These are phyloP conservation scores for Fringilla coelebs DNA, from an alignment of 2,797 vertebrate genomes.

Conservation along the genomic window DNA sequence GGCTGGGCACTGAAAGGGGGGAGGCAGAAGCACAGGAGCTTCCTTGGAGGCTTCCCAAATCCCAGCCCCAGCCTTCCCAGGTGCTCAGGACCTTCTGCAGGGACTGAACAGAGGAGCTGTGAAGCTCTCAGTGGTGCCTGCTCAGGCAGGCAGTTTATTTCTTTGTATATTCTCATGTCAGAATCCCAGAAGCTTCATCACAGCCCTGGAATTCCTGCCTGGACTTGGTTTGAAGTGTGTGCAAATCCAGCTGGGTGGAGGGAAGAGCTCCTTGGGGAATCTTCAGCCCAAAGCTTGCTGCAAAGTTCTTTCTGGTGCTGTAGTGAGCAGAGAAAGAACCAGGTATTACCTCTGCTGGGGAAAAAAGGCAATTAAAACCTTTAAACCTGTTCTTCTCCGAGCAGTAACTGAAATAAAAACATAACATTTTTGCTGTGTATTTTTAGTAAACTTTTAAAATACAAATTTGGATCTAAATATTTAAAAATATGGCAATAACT, in stretches of 20 bases:
- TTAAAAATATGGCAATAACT: neutral
- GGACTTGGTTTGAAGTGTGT: neutral
- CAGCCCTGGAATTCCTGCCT: neutral
- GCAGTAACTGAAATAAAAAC: neutral
- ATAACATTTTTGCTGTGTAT: neutral
- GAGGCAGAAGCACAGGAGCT: neutral
- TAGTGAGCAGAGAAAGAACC: neutral
- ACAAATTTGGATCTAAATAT: neutral
- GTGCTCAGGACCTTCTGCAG: neutral
- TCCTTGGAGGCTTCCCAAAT: slow-evolving; percentile 59
- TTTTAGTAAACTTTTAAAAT: neutral
- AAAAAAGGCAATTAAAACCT: neutral
- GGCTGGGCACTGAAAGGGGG: neutral
- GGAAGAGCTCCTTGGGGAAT: neutral
- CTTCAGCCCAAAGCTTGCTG: neutral
- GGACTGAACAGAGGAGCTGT: fast-evolving
- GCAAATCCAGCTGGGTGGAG: neutral
- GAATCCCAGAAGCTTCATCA: fast-evolving
- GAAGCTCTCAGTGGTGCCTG: neutral
- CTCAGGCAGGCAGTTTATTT: neutral
- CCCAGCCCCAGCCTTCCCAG: neutral
- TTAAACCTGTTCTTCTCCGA: neutral
- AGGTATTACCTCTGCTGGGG: neutral
- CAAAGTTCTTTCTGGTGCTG: neutral
- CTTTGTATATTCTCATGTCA: neutral